Evolutionary conservation across 1,140 invertebrate species (phyloP).

Genomic region (Tribolium madens): DNA sequence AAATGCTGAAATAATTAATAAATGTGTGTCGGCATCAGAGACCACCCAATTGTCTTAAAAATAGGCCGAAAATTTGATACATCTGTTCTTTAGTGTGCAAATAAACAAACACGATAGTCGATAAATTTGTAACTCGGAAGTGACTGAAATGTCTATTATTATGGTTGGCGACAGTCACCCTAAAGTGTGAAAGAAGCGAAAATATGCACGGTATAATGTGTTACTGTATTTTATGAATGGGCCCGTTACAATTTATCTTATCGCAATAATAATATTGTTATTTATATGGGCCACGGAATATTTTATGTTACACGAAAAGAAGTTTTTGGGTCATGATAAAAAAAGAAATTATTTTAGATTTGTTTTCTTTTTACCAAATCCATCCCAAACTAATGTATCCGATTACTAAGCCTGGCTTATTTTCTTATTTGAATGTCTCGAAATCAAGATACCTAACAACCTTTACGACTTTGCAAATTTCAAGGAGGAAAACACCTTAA

Average conservation of each 20-base stretch:
- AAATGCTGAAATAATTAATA: constrained; percentile 10
- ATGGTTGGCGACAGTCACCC: constrained; percentile 17
- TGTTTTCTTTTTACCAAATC: background rate
- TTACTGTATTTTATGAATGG: background rate
- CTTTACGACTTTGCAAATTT: too few relatives aligned
- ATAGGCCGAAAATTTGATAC: constrained; percentile 28
- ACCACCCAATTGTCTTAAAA: constrained; percentile 32
- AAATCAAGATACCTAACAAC: too few relatives aligned
- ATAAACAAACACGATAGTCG: constrained; percentile 17
- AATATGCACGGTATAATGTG: background rate
- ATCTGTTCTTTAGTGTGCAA: constrained; percentile 25
- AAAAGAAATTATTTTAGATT: background rate
- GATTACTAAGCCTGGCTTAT: too few relatives aligned
- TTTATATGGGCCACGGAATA: background rate
- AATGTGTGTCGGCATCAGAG: background rate
- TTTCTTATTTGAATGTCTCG: too few relatives aligned
- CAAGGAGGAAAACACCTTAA: too few relatives aligned
- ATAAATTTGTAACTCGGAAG: constrained; percentile 30
- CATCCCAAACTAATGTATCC: too few relatives aligned
- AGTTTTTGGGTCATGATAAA: background rate
- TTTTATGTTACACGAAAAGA: background rate
- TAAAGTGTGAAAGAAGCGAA: background rate
- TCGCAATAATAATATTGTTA: background rate
- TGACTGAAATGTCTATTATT: constrained; percentile 22
- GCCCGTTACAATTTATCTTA: background rate